Evolutionary conservation across 2,888 invertebrate genomes (phyloP), one percentile per base, ranked within the genome.

Genomic region (Watsonalla binaria): DNA sequence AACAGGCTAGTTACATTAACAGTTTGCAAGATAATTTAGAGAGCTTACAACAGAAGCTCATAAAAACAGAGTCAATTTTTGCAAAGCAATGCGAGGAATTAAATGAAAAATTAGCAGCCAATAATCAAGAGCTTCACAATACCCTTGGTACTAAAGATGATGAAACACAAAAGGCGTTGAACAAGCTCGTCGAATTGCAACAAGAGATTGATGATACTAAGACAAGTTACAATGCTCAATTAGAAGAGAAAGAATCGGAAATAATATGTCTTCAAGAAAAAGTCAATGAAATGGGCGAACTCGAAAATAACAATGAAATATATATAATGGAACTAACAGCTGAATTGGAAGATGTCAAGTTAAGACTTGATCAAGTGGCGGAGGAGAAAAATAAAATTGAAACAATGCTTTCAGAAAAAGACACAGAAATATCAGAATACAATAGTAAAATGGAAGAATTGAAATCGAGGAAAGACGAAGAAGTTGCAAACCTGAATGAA

Each of bases 11-110:
- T 61, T 61, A 51, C 54, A 72, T 79, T 65, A 75, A 76, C 54
- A 72, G 74, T 62, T 76, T 86, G 61, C 67, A 79, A 74, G 63
- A 63, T 51, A 78, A 86, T 56, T 63, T 84, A 67, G 74, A 81
- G 58, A 68, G 57, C 42, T 67, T 83, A 47, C 72, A 82, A 70
- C 66, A 70, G 53, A 81, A 81, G 60, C 64, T 80, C 50, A 59
- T 59, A 47, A 75, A 77, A 45, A 58, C 72, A 2, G 78, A 86
- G 70, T 66, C 64, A 9, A 66, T 74, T 42, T 71, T 72, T 54
- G 60, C 54, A 14, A 58, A 51, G 11, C 69, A 82, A 60, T 74
- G 65, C 58, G 66, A 74, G 42, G 70, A 75, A 57, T 58, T 84
- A 14, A 74, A 71, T 53, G 68, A 74, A 45, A 75, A 81, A 37